Percentiles rank a stretch among this genome's conserved stretches.
These are phyloP conservation scores for Chaetops frenatus DNA, from an alignment of 2,113 vertebrate genomes.

Conservation along the genomic window DNA sequence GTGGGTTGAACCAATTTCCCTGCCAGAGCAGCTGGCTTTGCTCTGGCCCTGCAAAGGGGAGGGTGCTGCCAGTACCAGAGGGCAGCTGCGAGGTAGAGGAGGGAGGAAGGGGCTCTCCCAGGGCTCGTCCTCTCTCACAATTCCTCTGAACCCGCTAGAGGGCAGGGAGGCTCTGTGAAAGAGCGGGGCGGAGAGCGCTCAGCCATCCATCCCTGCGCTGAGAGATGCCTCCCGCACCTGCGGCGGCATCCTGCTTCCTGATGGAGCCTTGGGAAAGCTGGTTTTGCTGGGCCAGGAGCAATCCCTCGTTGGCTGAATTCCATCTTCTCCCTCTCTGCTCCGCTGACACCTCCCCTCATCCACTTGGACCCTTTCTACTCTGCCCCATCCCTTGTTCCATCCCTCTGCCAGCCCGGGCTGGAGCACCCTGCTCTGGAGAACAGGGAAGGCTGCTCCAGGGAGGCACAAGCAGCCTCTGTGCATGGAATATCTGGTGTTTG, in stretches of 20 bases:
- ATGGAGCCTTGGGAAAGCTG: not conserved
- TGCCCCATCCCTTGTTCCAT: not conserved
- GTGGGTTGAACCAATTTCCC: not conserved
- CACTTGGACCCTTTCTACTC: not conserved
- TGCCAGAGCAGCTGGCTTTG: not conserved
- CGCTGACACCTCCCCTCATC: fast-evolving
- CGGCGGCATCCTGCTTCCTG: not conserved
- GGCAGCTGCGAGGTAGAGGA: not conserved
- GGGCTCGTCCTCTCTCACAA: fast-evolving
- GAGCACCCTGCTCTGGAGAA: not conserved
- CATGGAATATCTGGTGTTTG: fast-evolving
- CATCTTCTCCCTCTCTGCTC: not conserved
- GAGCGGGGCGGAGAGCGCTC: not conserved
- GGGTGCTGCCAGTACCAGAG: not conserved
- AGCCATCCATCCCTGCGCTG: too few relatives aligned
- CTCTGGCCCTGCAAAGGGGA: not conserved
- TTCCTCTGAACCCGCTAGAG: not conserved
- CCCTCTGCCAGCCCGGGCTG: not conserved
- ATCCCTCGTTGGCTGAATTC: not conserved
- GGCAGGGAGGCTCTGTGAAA: not conserved
- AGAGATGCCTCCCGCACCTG: not conserved
- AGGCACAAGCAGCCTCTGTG: not conserved
- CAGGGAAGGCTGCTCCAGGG: fast-evolving
- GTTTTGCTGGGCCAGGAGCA: not conserved
- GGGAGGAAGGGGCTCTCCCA: not conserved